Base-by-base conservation (phyloP, 2,797 vertebrate genomes). In the Triplophysa bombifrons region DNA sequence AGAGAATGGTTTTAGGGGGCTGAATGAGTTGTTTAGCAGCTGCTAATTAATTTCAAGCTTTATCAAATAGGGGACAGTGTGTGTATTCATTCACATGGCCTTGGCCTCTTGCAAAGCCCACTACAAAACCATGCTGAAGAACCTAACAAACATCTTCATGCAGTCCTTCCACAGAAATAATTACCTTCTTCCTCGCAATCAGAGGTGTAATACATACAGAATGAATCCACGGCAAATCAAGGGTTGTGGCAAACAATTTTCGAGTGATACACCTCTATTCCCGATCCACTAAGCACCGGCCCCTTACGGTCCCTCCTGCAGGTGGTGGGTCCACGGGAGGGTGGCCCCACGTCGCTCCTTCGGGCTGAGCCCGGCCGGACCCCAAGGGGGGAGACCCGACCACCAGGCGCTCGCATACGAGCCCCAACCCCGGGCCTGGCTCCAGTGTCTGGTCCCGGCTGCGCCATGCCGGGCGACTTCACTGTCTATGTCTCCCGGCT, bases 31-130 rank as follows among this genome's bases (percentile, higher is more conserved):
- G 70, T 85, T 89, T 84, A 78, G 74, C 76, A 81, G 75, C 80
- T 58, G 58, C 75, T 85, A 77, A 87, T 83, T 84, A 71, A 82
- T 82, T 84, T 75, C n/a, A 30, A 76, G 22, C 84, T 80, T 76
- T 72, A 82, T 77, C 80, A 82, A 86, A 87, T 78, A 65, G 75
- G 83, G 78, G 12, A 9, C 75, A 80, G 64, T 73, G 78, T 86
- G 86, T 86, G 86, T 89, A 85, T 88, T 90, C 80, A 89, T 90
- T 86, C 88, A 69, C 74, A 68, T 56, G 80, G 86, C 61, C 80
- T 77, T 50, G 74, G 61, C 71, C 63, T 79, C 84, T 56, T 76
- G 73, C 41, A 56, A 53, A 58, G 48, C 81, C 81, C 75, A 81
- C 83, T 72, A 83, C 84, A 65, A 53, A 76, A 80, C 27, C 61